Evolutionary conservation across 2,113 vertebrate genomes (phyloP).

Genomic region (Columbina picui): DNA sequence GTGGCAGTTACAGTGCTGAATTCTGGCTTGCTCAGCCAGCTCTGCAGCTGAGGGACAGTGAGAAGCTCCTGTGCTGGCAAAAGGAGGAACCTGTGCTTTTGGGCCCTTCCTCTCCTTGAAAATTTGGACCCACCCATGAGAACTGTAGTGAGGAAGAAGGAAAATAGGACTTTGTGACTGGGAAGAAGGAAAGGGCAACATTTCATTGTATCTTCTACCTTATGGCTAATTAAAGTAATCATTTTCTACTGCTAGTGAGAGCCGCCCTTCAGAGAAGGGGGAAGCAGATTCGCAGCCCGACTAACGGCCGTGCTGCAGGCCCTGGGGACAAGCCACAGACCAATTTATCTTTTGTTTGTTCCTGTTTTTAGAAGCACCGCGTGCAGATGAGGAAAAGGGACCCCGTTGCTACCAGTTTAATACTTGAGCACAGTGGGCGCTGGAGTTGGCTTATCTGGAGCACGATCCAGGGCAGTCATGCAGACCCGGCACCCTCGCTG

Average conservation of each 20-base stretch:
- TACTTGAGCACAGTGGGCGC: not conserved
- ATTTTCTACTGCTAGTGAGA: not conserved
- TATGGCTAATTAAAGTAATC: not conserved
- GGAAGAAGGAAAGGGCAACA: not conserved
- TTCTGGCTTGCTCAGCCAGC: not conserved
- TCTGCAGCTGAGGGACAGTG: rapidly evolving
- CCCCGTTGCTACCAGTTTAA: not conserved
- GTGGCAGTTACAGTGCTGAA: rapidly evolving
- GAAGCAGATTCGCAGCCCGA: not conserved
- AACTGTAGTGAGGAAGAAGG: not conserved
- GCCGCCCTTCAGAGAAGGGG: not conserved
- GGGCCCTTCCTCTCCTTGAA: not conserved
- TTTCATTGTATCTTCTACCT: not conserved
- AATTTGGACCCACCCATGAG: rapidly evolving
- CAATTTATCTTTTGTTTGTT: not conserved
- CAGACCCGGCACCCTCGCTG: rapidly evolving
- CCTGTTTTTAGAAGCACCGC: not conserved
- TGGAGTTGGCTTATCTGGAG: not conserved
- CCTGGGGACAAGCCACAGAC: not conserved
- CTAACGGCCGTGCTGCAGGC: rapidly evolving
- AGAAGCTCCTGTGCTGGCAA: not conserved
- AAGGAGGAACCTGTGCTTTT: not conserved
- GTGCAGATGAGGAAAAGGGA: not conserved
- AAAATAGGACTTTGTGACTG: not conserved
- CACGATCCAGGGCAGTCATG: not conserved